These are phyloP conservation scores for Coccyzus lansbergi DNA, from an alignment of 2,797 vertebrate species.

Conservation along the genomic window DNA sequence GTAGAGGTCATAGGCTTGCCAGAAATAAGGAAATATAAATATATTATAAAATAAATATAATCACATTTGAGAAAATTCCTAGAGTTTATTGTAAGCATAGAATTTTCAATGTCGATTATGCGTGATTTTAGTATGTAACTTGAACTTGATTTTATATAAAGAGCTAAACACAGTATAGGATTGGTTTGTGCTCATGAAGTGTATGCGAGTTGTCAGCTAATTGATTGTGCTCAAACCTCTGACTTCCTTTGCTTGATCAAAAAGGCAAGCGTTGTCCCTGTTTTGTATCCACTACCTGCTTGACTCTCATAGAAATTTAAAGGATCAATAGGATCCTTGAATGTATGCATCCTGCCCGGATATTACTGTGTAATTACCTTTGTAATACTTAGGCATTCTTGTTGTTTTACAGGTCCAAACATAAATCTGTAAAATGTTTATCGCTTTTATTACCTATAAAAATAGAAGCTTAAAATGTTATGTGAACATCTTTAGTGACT, in stretches of 20 bases:
- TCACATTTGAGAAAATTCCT: neutral
- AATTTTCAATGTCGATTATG: neutral
- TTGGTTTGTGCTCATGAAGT: neutral
- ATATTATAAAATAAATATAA: too few relatives aligned
- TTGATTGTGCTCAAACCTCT: neutral
- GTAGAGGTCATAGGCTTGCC: neutral
- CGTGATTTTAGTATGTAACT: neutral
- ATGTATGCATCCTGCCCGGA: neutral
- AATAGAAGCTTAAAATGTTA: neutral
- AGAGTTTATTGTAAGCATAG: neutral
- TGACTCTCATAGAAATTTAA: neutral
- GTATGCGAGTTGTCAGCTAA: neutral
- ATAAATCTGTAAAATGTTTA: neutral
- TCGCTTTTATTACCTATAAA: neutral
- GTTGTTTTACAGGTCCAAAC: neutral
- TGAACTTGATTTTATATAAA: neutral
- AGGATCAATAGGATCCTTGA: neutral
- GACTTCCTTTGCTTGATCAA: neutral
- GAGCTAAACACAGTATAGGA: neutral
- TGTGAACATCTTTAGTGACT: fast-evolving
- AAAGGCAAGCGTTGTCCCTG: neutral
- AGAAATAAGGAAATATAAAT: neutral
- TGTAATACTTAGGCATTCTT: neutral
- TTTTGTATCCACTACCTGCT: neutral
- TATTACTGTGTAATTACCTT: neutral